phyloP scores from a whole-genome alignment of 2,113 vertebrate genomes.

The Ophthalmotilapia sp. region DNA sequence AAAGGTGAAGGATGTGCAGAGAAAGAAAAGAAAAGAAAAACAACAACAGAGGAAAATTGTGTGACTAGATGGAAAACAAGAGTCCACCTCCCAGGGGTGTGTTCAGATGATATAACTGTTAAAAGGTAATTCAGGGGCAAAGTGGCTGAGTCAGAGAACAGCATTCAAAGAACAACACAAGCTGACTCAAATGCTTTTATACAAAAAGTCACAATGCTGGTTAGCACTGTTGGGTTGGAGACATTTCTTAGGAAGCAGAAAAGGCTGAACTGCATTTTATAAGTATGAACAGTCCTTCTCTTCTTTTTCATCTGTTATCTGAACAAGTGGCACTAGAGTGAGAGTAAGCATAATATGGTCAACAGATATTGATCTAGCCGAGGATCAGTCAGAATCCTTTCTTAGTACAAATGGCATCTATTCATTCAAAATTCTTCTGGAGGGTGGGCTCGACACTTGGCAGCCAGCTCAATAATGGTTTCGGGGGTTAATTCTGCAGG shows the following conservation, averaged over 20 bases:
- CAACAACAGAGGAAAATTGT: not conserved
- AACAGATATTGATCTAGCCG: not conserved
- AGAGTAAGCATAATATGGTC: not conserved
- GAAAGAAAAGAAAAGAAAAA: not conserved
- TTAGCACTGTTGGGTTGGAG: not conserved
- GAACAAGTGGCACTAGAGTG: not conserved
- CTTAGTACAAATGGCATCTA: not conserved
- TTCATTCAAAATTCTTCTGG: not conserved
- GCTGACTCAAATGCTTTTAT: not conserved
- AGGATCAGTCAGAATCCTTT: not conserved
- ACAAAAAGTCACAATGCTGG: not conserved
- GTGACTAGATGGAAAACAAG: not conserved
- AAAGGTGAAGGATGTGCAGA: not conserved
- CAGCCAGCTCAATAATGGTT: not conserved
- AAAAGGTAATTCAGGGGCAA: not conserved
- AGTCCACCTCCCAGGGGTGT: not conserved
- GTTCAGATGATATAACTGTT: not conserved
- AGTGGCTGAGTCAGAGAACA: slow-evolving; percentile 1
- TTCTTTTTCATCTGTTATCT: not conserved
- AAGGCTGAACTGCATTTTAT: not conserved
- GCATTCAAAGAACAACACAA: not conserved
- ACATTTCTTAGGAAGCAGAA: not conserved
- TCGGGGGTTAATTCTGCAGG: not conserved
- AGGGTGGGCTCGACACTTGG: not conserved
- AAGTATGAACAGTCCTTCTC: not conserved